Base-by-base conservation (phyloP, 2,797 vertebrate genomes). In the Stomatorhinus walkeri region DNA sequence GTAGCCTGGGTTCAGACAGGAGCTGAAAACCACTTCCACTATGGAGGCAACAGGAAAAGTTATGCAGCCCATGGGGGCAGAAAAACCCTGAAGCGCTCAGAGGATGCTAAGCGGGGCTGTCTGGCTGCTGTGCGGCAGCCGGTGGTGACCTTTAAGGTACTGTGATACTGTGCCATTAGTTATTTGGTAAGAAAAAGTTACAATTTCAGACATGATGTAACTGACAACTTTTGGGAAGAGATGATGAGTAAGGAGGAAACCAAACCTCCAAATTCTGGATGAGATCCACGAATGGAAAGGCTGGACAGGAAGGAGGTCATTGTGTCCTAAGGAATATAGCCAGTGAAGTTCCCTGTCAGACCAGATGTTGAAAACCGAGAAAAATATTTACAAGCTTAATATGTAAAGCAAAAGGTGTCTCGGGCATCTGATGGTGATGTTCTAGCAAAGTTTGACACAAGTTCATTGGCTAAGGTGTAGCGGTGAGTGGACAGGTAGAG, bases 61-160 rank as follows among this genome's bases (percentile, higher is more conserved):
- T 87, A 59, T 85, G 22, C 81, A 85, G 46, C 81, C 81, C 43
- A 56, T 87, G 85, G 85, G 32, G 52, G 85, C 16, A 56, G 48
- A 87, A 40, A 51, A 87, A 87, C 24, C 85, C 52, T 40, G 48
- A 40, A 87, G 85, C 85, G 16, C 85, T 59, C 8, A 56, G 19
- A 87, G 49, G 85, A 87, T 87, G 52, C 28, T 43, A 54, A 56
- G 24, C 51, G 40, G 85, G 28, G 52, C 52, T 40, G 28, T 87
- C 85, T 87, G 85, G 32, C 85, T 56, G 85, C 7, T 43, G 32
- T 40, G 85, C 24, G 52, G 85, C 16, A 87, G 32, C 49, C 32
- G 19, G 56, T 43, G 52, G 28, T 56, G 85, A 51, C 85, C 85
- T 87, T 81, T 54, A 87, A 87, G 85, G 52, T 59, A 59, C 51